Base-by-base conservation (phyloP, 2,888 invertebrate species). In the Aphelenchoides bicaudatus region DNA sequence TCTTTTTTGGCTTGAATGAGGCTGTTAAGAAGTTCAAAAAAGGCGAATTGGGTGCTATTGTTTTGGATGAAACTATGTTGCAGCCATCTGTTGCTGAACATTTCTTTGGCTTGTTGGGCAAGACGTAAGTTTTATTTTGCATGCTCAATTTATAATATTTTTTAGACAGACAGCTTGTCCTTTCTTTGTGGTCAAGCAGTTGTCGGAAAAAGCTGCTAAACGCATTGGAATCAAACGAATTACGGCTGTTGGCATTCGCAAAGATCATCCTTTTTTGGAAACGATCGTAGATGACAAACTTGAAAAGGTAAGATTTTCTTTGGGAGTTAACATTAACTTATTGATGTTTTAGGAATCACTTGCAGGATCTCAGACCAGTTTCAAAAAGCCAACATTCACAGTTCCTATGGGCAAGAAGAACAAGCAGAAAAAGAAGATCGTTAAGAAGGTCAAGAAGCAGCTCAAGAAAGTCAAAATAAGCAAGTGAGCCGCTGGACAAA, bases 311-410 rank as follows among this genome's bases (percentile, higher is more conserved):
- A 29, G 25, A 27, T 13, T 49, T 25, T 28, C 31, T 23, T 2
- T 23, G n/a, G 1, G 21, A 46, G 46, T 13, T n/a, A 2, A 21
- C 13, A 13, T 3, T 13, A 46, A 46, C 46, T 16, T 48, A 29
- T 13, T 43, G 6, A n/a, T 43, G 43, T 8, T 10, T 21, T 43
- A 6, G 8, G 21, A 21, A 21, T 43, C 34, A n/a, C n/a, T 34
- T 34, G 34, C 34, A 34, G 23, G 43, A 43, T 10, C 8, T 8
- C 8, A 43, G n/a, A 21, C 25, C 43, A 43, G 25, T 13, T 51
- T 51, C 37, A 38, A 19, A 13, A 51, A 51, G 25, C 52, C 52
- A n/a, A 6, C 5, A 28, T 51, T 51, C 52, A 51, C 16, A 51
- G 37, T 2, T 27, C 52, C 52, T 1, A 34, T 34, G 1, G 52